These are phyloP conservation scores for Ammodytes dubius DNA, from an alignment of 2,113 vertebrate species.

Conservation along the genomic window DNA sequence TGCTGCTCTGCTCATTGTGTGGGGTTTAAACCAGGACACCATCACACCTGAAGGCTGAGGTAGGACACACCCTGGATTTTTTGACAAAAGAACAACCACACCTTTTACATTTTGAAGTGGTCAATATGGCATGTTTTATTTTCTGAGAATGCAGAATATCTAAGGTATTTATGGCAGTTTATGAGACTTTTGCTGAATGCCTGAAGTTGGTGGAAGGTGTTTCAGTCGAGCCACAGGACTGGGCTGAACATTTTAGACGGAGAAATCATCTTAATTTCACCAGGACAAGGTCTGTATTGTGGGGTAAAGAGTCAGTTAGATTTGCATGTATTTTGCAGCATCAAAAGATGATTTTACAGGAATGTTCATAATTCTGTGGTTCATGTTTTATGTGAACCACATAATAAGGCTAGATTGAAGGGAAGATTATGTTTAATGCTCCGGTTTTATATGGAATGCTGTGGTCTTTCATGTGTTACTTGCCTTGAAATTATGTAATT, in stretches of 20 bases:
- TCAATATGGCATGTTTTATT: neutral
- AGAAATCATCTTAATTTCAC: neutral
- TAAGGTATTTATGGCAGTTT: slow-evolving; percentile 20
- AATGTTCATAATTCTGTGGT: neutral
- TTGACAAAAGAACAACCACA: neutral
- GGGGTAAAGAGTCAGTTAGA: neutral
- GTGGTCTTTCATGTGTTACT: neutral
- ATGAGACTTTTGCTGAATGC: neutral
- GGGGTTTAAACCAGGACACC: slow-evolving; percentile 63
- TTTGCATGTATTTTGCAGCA: neutral
- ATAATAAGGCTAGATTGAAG: neutral
- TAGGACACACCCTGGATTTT: slow-evolving; percentile 63
- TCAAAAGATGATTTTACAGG: neutral
- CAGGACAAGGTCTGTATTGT: neutral
- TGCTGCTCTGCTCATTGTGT: slow-evolving; percentile 54
- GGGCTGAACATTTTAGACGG: neutral
- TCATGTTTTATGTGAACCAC: neutral
- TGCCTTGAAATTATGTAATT: slow-evolving; percentile 1
- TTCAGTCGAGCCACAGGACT: neutral
- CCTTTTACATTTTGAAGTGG: neutral
- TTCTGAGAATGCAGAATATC: neutral
- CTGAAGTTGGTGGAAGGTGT: neutral
- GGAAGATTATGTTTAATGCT: neutral
- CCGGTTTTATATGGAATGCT: neutral
- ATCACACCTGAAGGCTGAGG: slow-evolving; percentile 70